A percentile compares a stretch with the other conserved stretches of the same genome.
Conservation (phyloP, 2,888 invertebrate genomes). For the Halictus ligatus region DNA sequence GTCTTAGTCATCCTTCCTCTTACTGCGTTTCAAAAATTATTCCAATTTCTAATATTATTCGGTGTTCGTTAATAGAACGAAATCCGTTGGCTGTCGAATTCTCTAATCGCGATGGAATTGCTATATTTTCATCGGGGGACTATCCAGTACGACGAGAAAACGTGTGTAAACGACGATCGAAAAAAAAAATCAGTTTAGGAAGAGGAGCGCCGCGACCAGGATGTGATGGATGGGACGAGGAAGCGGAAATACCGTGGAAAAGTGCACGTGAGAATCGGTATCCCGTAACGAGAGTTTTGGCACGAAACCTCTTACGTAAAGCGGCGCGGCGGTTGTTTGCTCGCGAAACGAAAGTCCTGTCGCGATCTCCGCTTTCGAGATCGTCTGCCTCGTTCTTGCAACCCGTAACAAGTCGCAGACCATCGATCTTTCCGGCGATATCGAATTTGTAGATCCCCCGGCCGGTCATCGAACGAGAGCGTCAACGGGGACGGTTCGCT, state of each 20-base stretch:
- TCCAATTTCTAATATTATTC: no score
- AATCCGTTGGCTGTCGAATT: no score
- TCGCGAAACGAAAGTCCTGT: slow-evolving; percentile 63
- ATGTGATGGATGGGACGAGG: slow-evolving; percentile 43
- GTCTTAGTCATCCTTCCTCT: no score
- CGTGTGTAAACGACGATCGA: neutral
- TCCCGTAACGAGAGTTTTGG: slow-evolving; percentile 57
- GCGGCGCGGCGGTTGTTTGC: slow-evolving; percentile 25
- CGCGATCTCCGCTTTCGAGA: slow-evolving; percentile 51
- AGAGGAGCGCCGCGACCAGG: neutral
- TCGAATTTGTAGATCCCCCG: neutral
- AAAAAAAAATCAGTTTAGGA: neutral
- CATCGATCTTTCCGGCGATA: slow-evolving; percentile 29
- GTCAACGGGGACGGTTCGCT: no score
- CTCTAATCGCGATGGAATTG: neutral
- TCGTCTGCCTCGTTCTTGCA: slow-evolving; percentile 24
- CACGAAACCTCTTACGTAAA: slow-evolving; percentile 65
- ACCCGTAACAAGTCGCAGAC: neutral
- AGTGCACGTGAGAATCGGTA: slow-evolving; percentile 50
- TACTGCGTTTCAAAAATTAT: no score
- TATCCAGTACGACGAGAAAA: neutral
- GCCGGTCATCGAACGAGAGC: neutral
- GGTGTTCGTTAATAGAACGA: no score
- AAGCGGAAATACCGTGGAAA: slow-evolving; percentile 61
- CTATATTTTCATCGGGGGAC: neutral